Conservation (phyloP, 2,113 vertebrate species). For the Eptatretus burgeri region DNA sequence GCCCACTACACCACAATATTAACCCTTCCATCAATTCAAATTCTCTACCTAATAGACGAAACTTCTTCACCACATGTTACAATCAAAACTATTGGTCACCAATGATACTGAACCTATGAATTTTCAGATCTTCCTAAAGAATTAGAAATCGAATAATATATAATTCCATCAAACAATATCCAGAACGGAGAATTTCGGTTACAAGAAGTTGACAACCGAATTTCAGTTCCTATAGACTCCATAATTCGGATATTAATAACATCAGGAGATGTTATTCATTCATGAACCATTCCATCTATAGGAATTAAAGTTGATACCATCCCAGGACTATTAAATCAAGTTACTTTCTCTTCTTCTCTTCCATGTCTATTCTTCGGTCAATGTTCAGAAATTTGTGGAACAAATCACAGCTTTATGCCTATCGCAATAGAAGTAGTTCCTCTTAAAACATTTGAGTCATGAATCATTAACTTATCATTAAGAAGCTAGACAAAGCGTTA, state of each 20-base stretch:
- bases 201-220: slow-evolving; percentile 12
- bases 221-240: slow-evolving; percentile 11
- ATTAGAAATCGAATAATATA: slow-evolving; percentile 12
- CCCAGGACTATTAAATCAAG: slow-evolving; percentile 13
- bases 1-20: no score
- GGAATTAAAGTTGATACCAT: slow-evolving; percentile 12
- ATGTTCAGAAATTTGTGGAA: slow-evolving; percentile 14
- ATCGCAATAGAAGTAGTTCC: slow-evolving; percentile 12
- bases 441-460: slow-evolving; percentile 11
- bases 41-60: slow-evolving; percentile 8
- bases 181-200: slow-evolving; percentile 10
- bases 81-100: slow-evolving; percentile 12
- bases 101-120: slow-evolving; percentile 15
- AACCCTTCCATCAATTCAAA: no score
- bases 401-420: slow-evolving; percentile 13
- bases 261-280: slow-evolving; percentile 13
- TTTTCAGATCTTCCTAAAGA: slow-evolving; percentile 12
- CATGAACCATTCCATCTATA: slow-evolving; percentile 10
- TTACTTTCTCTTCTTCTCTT: slow-evolving; percentile 10
- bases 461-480: slow-evolving; percentile 10
- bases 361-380: slow-evolving; percentile 11
- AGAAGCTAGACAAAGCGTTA: slow-evolving; percentile 14
- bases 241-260: slow-evolving; percentile 10
- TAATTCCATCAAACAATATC: slow-evolving; percentile 12
- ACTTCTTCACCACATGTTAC: slow-evolving; percentile 12